Conservation (phyloP, 2,888 invertebrate genomes). For the Diogma glabrata region DNA sequence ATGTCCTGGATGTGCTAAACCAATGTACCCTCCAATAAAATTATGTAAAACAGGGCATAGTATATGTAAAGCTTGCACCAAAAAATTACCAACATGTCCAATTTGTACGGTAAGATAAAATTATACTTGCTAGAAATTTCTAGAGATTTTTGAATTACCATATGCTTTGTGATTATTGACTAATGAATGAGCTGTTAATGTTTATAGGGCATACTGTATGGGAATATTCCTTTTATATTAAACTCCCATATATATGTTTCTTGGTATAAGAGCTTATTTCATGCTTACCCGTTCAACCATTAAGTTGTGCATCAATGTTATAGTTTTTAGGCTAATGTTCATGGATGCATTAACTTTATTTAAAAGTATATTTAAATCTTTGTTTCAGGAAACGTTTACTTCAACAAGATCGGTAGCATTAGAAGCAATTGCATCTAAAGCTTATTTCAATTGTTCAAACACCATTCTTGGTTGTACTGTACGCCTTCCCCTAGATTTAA, state of each 20-base stretch:
- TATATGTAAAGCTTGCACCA: constrained; percentile 32
- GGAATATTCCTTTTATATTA: no score
- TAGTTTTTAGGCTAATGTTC: no score
- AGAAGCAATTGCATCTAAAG: constrained; percentile 47
- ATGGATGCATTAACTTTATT: background rate
- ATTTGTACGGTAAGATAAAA: constrained; percentile 29
- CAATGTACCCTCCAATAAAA: constrained; percentile 32
- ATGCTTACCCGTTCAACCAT: no score
- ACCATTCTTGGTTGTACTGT: constrained; percentile 41
- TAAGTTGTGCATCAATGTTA: no score
- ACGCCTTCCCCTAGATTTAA: constrained; percentile 40
- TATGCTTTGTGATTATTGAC: no score
- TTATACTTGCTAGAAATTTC: background rate
- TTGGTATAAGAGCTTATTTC: no score
- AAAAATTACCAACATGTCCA: constrained; percentile 30
- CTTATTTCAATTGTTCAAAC: constrained; percentile 47
- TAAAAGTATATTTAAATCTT: background rate
- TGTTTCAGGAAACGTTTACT: constrained; percentile 43
- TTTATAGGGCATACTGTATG: no score
- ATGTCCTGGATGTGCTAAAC: constrained; percentile 35
- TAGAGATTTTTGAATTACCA: no score
- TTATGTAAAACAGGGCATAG: constrained; percentile 34
- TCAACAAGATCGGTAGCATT: constrained; percentile 42
- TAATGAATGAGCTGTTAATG: no score
- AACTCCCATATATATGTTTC: no score